phyloP scores from a whole-genome alignment of 1,140 invertebrate genomes.

The Intoshia linei region DNA sequence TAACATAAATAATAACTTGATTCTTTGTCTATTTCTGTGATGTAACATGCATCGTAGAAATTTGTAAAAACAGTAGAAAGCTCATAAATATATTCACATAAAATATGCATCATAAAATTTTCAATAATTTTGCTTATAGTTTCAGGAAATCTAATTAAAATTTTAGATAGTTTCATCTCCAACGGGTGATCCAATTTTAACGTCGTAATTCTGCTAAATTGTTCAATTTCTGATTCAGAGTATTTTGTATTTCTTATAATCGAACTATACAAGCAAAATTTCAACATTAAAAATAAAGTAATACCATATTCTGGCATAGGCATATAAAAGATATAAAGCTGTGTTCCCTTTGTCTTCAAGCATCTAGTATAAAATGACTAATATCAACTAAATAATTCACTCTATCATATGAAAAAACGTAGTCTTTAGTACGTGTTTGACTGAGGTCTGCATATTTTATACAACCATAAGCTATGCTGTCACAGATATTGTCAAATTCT shows the following conservation, averaged over 20 bases:
- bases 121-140: conserved; percentile 44
- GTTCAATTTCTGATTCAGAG: too few relatives aligned
- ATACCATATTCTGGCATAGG: conserved; percentile 26
- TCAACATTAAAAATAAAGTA: not conserved
- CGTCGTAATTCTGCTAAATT: conserved; percentile 25
- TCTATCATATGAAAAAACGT: conserved; percentile 90
- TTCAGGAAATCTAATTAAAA: conserved; percentile 43
- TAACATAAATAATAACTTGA: conserved; percentile 9
- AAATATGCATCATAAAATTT: conserved; percentile 47
- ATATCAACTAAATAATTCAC: conserved; percentile 12
- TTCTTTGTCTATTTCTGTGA: conserved; percentile 42
- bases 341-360: conserved; percentile 92
- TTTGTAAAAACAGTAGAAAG: conserved; percentile 62
- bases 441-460: conserved; percentile 90
- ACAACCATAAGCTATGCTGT: conserved; percentile 76
- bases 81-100: conserved; percentile 85
- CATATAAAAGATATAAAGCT: conserved; percentile 79
- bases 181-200: conserved; percentile 48
- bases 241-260: conserved; percentile 27
- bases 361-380: conserved; percentile 32
- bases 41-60: conserved; percentile 90
- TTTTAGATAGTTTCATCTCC: conserved; percentile 74
- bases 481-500: conserved; percentile 47
- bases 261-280: not conserved
- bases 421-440: conserved; percentile 66